phyloP scores from a whole-genome alignment of 2,113 vertebrate species.

The Eptesicus fuscus region DNA sequence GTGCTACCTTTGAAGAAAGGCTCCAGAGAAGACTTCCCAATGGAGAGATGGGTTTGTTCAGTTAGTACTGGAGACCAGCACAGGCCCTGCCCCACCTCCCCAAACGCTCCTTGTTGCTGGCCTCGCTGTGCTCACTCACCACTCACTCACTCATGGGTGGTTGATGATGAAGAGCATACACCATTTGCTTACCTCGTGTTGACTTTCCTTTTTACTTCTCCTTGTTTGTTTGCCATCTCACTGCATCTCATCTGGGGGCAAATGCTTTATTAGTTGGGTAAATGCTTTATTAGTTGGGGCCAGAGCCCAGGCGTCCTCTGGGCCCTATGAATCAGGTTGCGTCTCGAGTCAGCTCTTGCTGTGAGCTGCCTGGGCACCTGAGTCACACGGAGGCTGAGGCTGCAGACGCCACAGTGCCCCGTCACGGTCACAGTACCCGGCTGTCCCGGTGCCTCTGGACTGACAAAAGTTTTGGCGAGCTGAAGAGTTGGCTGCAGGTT shows the following conservation, averaged over 20 bases:
- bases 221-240: conserved; percentile 56
- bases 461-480: background rate
- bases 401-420: background rate
- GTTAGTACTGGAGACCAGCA: background rate
- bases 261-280: conserved; percentile 57
- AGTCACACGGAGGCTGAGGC: conserved; percentile 30
- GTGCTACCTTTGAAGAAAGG: background rate
- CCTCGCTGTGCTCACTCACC: background rate
- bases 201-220: conserved; percentile 62
- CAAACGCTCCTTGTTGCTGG: background rate
- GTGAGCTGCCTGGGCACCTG: conserved; percentile 19
- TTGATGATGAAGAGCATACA: background rate
- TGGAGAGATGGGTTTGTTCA: background rate
- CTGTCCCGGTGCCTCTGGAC: background rate
- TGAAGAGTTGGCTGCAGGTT: background rate
- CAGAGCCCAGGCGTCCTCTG: conserved; percentile 46
- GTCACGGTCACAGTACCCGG: background rate
- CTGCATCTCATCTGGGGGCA: conserved; percentile 33
- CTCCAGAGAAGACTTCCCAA: background rate
- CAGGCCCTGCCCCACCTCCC: background rate
- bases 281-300: conserved; percentile 60
- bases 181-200: background rate
- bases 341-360: conserved; percentile 21
- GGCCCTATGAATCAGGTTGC: conserved; percentile 50
- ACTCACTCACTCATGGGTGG: background rate